These are phyloP conservation scores for Acromyrmex echinatior DNA, from an alignment of 1,140 invertebrate genomes.

Conservation along the genomic window DNA sequence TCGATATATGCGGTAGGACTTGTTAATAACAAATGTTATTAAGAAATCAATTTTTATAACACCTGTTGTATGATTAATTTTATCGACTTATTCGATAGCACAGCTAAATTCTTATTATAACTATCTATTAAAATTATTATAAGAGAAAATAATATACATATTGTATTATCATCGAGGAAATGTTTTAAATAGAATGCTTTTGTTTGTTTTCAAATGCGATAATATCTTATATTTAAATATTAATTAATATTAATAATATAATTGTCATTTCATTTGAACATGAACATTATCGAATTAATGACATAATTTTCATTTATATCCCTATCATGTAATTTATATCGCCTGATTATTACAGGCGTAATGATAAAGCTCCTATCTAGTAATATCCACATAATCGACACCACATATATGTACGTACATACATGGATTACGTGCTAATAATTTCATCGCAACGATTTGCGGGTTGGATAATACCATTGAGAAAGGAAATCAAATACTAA, in stretches of 20 bases:
- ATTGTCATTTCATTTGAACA: constrained; percentile 30
- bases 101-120: background rate
- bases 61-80: background rate
- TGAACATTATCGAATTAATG: constrained; percentile 51
- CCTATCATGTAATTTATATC: constrained; percentile 21
- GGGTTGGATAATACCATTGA: constrained; percentile 22
- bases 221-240: background rate
- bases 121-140: background rate
- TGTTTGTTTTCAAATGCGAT: background rate
- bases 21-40: background rate
- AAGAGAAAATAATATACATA: background rate
- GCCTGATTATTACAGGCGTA: constrained; percentile 59
- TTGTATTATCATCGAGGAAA: background rate
- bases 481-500: background rate
- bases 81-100: background rate
- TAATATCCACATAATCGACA: constrained; percentile 58
- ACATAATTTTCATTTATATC: constrained; percentile 60
- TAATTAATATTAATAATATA: constrained; percentile 4
- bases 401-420: background rate
- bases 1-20: background rate
- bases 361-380: constrained; percentile 49
- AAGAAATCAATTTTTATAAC: constrained; percentile 4
- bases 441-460: constrained; percentile 23
- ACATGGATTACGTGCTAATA: constrained; percentile 25
- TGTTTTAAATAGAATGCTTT: background rate